Conservation (phyloP, 2,113 vertebrate species). For the Upupa epops region DNA sequence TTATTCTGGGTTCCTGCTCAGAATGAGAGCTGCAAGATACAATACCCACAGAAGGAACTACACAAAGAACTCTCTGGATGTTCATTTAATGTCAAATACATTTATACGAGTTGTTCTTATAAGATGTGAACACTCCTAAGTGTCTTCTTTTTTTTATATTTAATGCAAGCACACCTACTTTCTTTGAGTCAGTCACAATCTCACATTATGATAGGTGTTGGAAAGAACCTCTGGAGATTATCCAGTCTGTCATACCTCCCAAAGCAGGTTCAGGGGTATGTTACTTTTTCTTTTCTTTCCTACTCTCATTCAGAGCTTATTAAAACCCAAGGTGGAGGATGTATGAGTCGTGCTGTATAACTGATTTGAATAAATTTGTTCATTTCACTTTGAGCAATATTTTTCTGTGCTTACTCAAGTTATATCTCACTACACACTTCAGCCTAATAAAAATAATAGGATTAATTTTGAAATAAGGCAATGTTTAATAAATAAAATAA, state of each 20-base stretch:
- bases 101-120: not conserved
- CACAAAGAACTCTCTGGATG: rapidly evolving
- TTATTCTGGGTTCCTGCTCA: not conserved
- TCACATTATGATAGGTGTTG: too few species aligned
- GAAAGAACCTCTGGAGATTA: too few species aligned
- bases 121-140: rapidly evolving
- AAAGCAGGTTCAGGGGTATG: too few species aligned
- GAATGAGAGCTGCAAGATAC: not conserved
- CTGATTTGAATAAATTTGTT: not conserved
- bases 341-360: not conserved
- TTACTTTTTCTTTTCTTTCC: not conserved
- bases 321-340: not conserved
- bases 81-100: not conserved
- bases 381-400: not conserved
- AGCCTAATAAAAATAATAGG: not conserved
- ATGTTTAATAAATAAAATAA: not conserved
- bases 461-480: not conserved
- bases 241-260: too few species aligned
- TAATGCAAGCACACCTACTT: not conserved
- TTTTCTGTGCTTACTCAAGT: not conserved
- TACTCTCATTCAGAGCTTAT: not conserved
- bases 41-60: not conserved
- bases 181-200: not conserved
- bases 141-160: not conserved
- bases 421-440: not conserved